Evolutionary conservation across 2,797 vertebrate genomes (phyloP).

Genomic region (Sebastes iracundus): DNA sequence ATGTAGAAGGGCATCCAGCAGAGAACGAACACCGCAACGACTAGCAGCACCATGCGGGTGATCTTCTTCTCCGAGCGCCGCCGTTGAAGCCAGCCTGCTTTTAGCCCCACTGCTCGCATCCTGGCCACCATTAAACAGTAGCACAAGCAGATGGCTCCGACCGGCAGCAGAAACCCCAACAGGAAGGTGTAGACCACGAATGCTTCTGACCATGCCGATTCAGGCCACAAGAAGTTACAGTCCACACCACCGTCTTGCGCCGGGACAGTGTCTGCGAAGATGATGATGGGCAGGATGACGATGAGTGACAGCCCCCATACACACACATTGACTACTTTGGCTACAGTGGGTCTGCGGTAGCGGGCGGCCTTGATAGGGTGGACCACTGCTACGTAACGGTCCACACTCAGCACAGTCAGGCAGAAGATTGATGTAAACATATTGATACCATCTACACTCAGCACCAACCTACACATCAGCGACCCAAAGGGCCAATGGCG

Average conservation of each 20-base stretch:
- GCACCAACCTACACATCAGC: constrained; percentile 79
- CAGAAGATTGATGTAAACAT: constrained; percentile 86
- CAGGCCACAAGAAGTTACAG: constrained; percentile 84
- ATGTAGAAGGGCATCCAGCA: constrained; percentile 86
- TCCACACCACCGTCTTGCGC: constrained; percentile 75
- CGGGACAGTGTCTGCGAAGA: constrained; percentile 80
- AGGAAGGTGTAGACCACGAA: constrained; percentile 84
- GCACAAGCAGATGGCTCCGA: constrained; percentile 80
- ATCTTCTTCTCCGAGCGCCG: constrained; percentile 83
- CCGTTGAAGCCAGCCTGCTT: constrained; percentile 82
- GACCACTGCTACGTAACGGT: constrained; percentile 81
- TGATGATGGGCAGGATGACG: constrained; percentile 81
- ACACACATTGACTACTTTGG: constrained; percentile 80
- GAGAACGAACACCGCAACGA: constrained; percentile 80
- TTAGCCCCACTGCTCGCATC: constrained; percentile 82
- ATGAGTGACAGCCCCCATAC: constrained; percentile 81
- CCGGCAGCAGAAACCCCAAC: constrained; percentile 79
- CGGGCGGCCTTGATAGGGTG: constrained; percentile 82
- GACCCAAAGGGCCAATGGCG: constrained; percentile 84
- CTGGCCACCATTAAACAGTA: constrained; percentile 82
- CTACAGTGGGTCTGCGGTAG: constrained; percentile 80
- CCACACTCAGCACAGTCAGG: constrained; percentile 81
- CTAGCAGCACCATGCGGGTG: constrained; percentile 81
- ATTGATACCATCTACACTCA: constrained; percentile 82
- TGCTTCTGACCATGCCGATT: constrained; percentile 79